Evolutionary conservation across 1,140 invertebrate species (phyloP).

Genomic region (Holotrichia oblita): DNA sequence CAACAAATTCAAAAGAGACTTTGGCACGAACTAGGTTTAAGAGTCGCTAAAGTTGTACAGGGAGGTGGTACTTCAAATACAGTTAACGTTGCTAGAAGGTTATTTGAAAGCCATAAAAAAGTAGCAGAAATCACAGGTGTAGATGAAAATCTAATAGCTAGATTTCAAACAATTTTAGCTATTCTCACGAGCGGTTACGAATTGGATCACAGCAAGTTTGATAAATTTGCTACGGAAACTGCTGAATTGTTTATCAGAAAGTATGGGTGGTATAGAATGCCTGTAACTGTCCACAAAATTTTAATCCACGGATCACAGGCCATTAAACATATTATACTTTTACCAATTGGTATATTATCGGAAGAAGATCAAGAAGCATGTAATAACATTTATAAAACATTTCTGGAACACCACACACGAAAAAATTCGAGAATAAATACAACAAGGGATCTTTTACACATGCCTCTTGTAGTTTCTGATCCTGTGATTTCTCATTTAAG

Average conservation of each 20-base stretch:
- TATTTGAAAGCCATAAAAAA: slow-evolving; percentile 54
- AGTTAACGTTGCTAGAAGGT: slow-evolving; percentile 58
- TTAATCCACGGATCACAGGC: slow-evolving; percentile 47
- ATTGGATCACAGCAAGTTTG: neutral
- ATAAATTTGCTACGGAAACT: slow-evolving; percentile 9
- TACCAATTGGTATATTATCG: slow-evolving; percentile 45
- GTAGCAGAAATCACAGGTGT: slow-evolving; percentile 53
- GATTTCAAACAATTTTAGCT: slow-evolving; percentile 40
- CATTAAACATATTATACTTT: neutral
- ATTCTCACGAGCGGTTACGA: slow-evolving; percentile 45
- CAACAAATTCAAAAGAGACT: neutral
- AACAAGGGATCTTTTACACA: slow-evolving; percentile 5
- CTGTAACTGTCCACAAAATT: slow-evolving; percentile 49
- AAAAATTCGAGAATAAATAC: slow-evolving; percentile 42
- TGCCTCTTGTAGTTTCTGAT: neutral
- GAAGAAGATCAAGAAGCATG: slow-evolving; percentile 31
- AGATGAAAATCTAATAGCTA: slow-evolving; percentile 55
- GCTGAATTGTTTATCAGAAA: slow-evolving; percentile 27
- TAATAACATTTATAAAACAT: slow-evolving; percentile 40
- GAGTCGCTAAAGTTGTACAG: slow-evolving; percentile 57
- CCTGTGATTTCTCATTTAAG: slow-evolving; percentile 24
- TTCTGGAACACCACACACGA: slow-evolving; percentile 46
- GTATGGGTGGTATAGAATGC: slow-evolving; percentile 51
- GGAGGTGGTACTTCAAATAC: slow-evolving; percentile 58
- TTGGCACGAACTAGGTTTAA: neutral